Base-by-base conservation (phyloP, 2,888 invertebrate species). In the Drosophila flavopinicola region DNA sequence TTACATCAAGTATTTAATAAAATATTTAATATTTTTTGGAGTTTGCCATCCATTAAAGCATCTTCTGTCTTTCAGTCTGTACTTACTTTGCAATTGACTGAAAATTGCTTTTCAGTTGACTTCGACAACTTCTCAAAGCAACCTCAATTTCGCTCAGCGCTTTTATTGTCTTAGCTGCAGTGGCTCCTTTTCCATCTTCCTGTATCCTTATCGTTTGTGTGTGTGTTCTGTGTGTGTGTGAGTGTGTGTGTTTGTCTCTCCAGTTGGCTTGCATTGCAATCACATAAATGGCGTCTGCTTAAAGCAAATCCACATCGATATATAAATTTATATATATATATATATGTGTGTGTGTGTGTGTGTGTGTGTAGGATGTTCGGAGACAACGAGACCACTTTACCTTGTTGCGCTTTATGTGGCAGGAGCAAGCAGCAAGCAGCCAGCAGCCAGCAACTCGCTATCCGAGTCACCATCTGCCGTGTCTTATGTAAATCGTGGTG, bases 201-300 rank as follows among this genome's bases (percentile, higher is more conserved):
- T 15, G 5, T 13, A 42, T 35, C 23, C 15, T 6, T 30, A 20
- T 35, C 10, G 17, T n/a, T 3, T 20, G 20, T 11, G n/a, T 25
- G n/a, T 27, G 11, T 35, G 27, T 37, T 13, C 10, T 17, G 23
- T 35, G 20, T 30, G 37, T 15, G 56, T 3, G 13, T 32, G 11
- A 24, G 13, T 44, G 38, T 37, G 27, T 41, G 44, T 35, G 23
- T 44, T 37, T 56, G 23, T 41, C 39, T 52, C 51, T 42, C 17
- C 29, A 35, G 49, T 37, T 59, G 49, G 33, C 49, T 29, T 48
- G 66, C 49, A 66, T 66, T 66, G 66, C 78, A 85, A 64, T 66
- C 83, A 61, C 66, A 78, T 78, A 85, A 85, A 82, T 75, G 79
- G 75, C 58, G 38, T 54, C 60, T 66, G 75, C 71, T 75, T 65